Percentiles rank a stretch among this genome's conserved stretches.
Conservation (phyloP, 1,140 invertebrate genomes). For the Lepeophtheirus salmonis region DNA sequence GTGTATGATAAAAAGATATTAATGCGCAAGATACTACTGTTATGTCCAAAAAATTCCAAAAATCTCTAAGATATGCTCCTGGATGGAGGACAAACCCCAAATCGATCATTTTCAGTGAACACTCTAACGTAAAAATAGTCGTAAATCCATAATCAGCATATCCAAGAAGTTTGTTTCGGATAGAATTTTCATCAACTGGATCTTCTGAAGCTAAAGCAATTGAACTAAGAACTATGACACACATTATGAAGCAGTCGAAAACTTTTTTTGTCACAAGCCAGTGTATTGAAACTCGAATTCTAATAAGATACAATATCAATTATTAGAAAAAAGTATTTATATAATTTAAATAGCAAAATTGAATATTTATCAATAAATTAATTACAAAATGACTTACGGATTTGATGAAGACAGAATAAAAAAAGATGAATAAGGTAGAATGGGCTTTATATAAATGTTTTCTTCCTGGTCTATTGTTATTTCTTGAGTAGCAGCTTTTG, state of each 20-base stretch:
- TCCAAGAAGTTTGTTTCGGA: constrained; percentile 74
- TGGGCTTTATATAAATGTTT: background rate
- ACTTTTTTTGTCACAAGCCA: constrained; percentile 95
- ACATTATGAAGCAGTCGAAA: constrained; percentile 99
- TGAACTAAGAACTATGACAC: constrained; percentile 90
- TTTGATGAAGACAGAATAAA: constrained; percentile 15
- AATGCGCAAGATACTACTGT: constrained; percentile 52
- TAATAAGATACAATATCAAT: constrained; percentile 26
- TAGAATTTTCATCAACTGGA: constrained; percentile 75
- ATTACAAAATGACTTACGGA: constrained; percentile 4
- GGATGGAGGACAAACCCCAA: constrained; percentile 79
- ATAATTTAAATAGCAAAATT: constrained; percentile 26
- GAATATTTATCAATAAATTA: constrained; percentile 19
- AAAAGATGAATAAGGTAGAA: constrained; percentile 14
- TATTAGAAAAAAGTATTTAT: background rate
- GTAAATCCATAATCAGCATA: constrained; percentile 99
- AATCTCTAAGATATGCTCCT: constrained; percentile 90
- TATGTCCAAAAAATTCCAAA: constrained; percentile 99
- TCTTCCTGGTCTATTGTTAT: constrained; percentile 2
- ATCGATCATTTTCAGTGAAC: constrained; percentile 51
- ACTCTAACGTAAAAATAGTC: constrained; percentile 96
- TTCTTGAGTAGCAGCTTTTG: background rate
- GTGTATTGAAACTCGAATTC: constrained; percentile 74
- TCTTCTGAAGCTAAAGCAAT: constrained; percentile 98
- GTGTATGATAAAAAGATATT: constrained; percentile 11